phyloP scores from a whole-genome alignment of 2,797 vertebrate genomes.

The Gallinago nigripennis region DNA sequence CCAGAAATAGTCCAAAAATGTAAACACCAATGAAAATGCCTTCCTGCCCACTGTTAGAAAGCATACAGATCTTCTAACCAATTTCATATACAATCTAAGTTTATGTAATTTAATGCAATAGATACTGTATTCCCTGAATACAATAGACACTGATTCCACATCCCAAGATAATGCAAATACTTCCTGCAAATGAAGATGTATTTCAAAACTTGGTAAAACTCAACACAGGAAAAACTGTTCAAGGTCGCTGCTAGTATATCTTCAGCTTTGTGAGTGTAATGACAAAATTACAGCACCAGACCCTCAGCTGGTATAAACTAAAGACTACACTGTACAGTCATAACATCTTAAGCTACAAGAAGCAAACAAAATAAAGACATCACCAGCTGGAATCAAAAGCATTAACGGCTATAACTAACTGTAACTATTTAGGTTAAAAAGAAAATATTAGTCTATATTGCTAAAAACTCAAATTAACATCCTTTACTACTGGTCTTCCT shows the following conservation, averaged over 20 bases:
- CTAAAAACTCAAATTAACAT: neutral
- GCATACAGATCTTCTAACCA: neutral
- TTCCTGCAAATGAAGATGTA: neutral
- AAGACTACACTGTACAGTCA: neutral
- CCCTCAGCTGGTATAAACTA: neutral
- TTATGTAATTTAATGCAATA: neutral
- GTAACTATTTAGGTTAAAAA: neutral
- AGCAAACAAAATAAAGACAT: neutral
- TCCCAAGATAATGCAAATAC: neutral
- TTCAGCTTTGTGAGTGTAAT: neutral
- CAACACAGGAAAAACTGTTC: neutral
- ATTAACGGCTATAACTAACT: neutral
- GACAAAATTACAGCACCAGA: neutral
- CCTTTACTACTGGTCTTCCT: neutral
- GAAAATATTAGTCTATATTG: neutral
- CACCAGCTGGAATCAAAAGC: neutral
- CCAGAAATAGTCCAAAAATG: neutral
- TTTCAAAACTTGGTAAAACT: neutral
- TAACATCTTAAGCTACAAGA: accelerated
- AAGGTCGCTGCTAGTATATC: neutral
- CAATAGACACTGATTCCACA: neutral
- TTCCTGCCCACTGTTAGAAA: neutral
- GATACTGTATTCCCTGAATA: neutral
- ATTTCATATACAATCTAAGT: neutral
- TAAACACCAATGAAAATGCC: neutral